Evolutionary conservation across 1,140 invertebrate genomes (phyloP).

Genomic region (Ruditapes philippinarum): DNA sequence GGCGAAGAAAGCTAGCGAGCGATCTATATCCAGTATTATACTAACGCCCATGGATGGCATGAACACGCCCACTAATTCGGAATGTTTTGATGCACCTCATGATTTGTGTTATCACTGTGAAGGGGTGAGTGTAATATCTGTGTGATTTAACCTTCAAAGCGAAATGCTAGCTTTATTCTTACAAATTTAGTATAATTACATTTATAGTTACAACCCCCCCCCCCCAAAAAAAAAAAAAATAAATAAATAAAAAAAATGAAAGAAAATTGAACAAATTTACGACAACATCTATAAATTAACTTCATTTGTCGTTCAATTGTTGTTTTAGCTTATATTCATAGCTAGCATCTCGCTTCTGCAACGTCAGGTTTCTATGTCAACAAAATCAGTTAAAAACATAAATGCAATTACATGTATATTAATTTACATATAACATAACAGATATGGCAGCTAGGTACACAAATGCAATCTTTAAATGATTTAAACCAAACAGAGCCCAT

Average conservation of each 20-base stretch:
- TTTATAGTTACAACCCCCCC: too few species aligned
- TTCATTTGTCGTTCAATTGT: too few species aligned
- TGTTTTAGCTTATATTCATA: neutral
- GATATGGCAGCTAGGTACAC: too few species aligned
- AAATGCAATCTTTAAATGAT: too few species aligned
- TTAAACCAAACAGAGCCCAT: too few species aligned
- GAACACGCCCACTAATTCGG: slow-evolving; percentile 76
- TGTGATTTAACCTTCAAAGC: neutral
- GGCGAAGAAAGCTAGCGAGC: slow-evolving; percentile 81
- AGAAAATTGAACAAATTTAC: neutral
- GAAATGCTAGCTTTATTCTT: slow-evolving; percentile 2
- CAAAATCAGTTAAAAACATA: too few species aligned
- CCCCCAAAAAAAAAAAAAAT: too few species aligned
- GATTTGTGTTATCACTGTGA: slow-evolving; percentile 74
- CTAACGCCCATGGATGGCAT: slow-evolving; percentile 76
- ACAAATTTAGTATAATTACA: too few species aligned
- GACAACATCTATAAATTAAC: too few species aligned
- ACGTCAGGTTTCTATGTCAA: neutral
- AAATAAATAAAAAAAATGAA: neutral
- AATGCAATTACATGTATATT: too few species aligned
- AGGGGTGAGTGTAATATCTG: slow-evolving; percentile 75
- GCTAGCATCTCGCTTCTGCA: neutral
- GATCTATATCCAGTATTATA: slow-evolving; percentile 82
- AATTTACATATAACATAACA: too few species aligned
- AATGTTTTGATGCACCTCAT: slow-evolving; percentile 73